Evolutionary conservation across 2,888 invertebrate genomes (phyloP), one percentile per base, ranked within the genome.

Genomic region (Drosophila macrospina): DNA sequence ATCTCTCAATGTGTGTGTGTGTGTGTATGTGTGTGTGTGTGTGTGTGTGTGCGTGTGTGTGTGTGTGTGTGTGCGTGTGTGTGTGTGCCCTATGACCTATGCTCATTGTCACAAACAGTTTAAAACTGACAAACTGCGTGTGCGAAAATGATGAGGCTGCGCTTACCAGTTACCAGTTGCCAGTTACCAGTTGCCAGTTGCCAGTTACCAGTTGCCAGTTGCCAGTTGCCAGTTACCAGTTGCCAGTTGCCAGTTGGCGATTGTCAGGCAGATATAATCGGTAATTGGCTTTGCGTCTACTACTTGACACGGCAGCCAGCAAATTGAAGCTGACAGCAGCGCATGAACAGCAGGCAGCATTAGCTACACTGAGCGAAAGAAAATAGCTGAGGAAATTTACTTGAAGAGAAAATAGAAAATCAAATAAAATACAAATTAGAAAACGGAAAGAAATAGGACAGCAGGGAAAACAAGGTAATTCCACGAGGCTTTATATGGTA

Each of bases 221-320:
- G 74, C 20, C 78, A 74, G 67, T 69, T 66, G 65, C 64, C 52
- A 52, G 13, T 52, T 52, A n/a, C 47, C 32, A 47, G 34, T 47
- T 47, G 11, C 47, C 32, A 48, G 32, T 74, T 74, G 65, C 48
- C 76, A 76, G 73, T 70, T 67, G 69, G 67, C 44, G 41, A 54
- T 54, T 54, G 20, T 24, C 42, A 41, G 48, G 74, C 86, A 86
- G 86, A 83, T 83, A 78, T 63, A 86, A 83, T 83, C 79, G 84
- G 81, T 86, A 83, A 83, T 83, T 83, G 83, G 86, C 76, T 78
- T 80, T 64, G 64, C 78, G 69, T 24, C 32, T 45, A 32, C 59
- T 30, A n/a, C 39, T 41, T 55, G 55, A 32, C 42, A 20, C 60
- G 54, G 56, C 72, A 66, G 62, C 71, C 59, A 76, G 15, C 59